phyloP scores from a whole-genome alignment of 35 echinoderm and acorn worm species.

The Apostichopus parvimensis region DNA sequence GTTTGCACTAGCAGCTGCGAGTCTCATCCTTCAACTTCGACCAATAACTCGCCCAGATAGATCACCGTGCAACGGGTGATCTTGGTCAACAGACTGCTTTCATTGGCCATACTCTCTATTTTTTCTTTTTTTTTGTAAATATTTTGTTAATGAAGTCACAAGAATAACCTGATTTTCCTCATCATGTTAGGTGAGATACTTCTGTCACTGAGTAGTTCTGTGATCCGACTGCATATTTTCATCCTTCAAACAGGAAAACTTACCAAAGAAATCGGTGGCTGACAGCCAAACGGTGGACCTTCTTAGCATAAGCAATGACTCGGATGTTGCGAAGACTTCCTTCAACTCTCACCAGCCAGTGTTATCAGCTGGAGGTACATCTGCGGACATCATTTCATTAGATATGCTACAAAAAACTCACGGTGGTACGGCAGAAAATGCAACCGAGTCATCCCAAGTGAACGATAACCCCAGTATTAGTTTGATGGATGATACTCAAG shows the following conservation, averaged over 20 bases:
- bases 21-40: no score
- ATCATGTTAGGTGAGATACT: no score
- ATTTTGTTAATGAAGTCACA: no score
- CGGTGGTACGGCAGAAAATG: background rate
- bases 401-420: background rate
- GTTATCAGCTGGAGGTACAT: background rate
- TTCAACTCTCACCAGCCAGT: background rate
- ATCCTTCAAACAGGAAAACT: background rate
- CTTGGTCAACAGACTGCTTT: no score
- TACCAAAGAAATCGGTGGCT: background rate
- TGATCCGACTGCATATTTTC: background rate
- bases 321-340: background rate
- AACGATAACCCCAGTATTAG: background rate
- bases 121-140: no score
- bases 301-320: slow-evolving; percentile 7
- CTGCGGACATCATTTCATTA: background rate
- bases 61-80: no score
- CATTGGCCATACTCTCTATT: no score
- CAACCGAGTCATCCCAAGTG: background rate
- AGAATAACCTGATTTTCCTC: no score
- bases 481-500: background rate
- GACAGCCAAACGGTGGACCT: background rate
- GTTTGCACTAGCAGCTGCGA: no score
- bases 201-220: background rate
- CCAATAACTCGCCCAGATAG: no score